Conservation (phyloP, 1,140 invertebrate species). For the Zaprionus capensis region DNA sequence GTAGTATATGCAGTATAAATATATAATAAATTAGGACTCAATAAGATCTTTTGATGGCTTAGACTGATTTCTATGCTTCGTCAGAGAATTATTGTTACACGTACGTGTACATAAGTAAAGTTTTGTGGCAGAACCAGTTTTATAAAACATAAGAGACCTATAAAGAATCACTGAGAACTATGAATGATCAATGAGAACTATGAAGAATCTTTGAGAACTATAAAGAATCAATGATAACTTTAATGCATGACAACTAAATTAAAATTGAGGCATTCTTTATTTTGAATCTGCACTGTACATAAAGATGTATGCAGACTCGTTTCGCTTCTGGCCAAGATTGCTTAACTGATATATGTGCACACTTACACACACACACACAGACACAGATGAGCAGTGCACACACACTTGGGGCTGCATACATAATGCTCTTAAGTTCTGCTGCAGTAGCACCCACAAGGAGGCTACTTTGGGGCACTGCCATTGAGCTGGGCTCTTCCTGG, state of each 20-base stretch:
- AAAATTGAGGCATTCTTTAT: background rate
- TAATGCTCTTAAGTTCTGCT: slow-evolving; percentile 7
- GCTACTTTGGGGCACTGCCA: slow-evolving; percentile 5
- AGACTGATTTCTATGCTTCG: background rate
- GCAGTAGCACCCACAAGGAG: slow-evolving; percentile 1
- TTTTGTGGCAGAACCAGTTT: background rate
- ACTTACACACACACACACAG: background rate
- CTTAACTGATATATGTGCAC: background rate
- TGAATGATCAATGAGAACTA: too few relatives aligned
- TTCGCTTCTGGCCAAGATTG: slow-evolving; percentile 3
- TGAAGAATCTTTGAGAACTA: too few relatives aligned
- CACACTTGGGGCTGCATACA: background rate
- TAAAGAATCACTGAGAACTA: too few relatives aligned
- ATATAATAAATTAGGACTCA: background rate
- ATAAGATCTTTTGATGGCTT: background rate
- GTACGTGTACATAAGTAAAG: too few relatives aligned
- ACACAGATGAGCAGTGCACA: background rate
- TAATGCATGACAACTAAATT: too few relatives aligned
- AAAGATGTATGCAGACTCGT: background rate
- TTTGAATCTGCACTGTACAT: background rate
- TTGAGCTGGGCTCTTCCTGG: slow-evolving; percentile 5
- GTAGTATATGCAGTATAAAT: too few relatives aligned
- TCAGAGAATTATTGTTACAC: background rate
- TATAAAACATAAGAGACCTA: background rate
- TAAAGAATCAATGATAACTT: too few relatives aligned